Evolutionary conservation across 2,888 invertebrate genomes (phyloP).

Genomic region (Fragum whitleyi): DNA sequence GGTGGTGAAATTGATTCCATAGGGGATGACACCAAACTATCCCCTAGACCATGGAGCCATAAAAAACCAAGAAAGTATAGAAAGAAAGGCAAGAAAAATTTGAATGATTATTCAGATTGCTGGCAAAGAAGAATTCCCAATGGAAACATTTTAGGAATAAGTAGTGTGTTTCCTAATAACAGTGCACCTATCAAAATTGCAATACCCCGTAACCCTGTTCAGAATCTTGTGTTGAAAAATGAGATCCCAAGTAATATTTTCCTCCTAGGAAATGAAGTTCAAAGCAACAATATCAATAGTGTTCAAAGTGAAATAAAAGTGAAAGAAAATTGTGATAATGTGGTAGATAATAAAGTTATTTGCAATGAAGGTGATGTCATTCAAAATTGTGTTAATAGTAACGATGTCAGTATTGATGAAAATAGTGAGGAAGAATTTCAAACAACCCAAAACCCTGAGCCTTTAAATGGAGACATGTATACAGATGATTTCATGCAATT

Average conservation of each 20-base stretch:
- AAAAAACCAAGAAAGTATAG: background rate
- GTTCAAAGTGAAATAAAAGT: background rate
- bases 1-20: background rate
- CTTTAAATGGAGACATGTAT: background rate
- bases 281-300: background rate
- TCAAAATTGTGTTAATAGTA: background rate
- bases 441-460: background rate
- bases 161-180: background rate
- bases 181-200: background rate
- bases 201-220: background rate
- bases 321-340: background rate
- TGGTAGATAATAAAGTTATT: background rate
- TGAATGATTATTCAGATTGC: background rate
- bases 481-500: slow-evolving; percentile 13
- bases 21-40: background rate
- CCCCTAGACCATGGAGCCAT: background rate
- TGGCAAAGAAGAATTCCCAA: background rate
- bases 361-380: background rate
- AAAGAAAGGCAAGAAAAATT: background rate
- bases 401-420: background rate
- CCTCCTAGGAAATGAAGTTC: background rate
- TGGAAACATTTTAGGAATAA: background rate
- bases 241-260: background rate
- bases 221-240: background rate
- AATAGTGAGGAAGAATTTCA: background rate